phyloP scores from a whole-genome alignment of 2,797 vertebrate genomes.

The Sebastes trivittatus region DNA sequence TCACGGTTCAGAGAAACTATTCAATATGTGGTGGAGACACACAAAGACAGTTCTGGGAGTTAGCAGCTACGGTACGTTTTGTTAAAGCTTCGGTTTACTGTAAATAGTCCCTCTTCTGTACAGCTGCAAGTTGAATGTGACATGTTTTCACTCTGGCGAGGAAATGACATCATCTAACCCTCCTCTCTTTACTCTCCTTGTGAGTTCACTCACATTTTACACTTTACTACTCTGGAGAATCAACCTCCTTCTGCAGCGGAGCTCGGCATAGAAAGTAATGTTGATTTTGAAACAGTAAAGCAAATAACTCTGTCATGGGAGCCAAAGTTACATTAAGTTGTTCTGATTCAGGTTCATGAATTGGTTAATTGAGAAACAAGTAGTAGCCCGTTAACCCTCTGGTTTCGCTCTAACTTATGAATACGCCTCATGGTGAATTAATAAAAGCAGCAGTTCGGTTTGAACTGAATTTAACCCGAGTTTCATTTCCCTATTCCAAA shows the following conservation, averaged over 20 bases:
- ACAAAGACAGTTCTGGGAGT: not conserved
- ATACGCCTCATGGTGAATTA: not conserved
- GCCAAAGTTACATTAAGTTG: not conserved
- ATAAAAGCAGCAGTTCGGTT: not conserved
- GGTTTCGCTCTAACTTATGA: not conserved
- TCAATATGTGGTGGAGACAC: not conserved
- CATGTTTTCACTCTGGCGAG: conserved; percentile 34
- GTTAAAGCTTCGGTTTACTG: conserved; percentile 1
- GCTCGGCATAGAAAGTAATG: not conserved
- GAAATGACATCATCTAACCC: conserved; percentile 55
- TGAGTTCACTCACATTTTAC: conserved; percentile 33
- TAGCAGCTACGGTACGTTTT: not conserved
- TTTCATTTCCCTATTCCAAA: not conserved
- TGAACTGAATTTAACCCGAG: not conserved
- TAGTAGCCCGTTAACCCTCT: not conserved
- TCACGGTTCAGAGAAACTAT: conserved; percentile 5
- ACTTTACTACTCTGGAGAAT: conserved; percentile 15
- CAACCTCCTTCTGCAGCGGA: not conserved
- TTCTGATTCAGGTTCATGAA: not conserved
- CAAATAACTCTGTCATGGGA: not conserved
- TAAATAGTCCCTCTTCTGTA: conserved; percentile 23
- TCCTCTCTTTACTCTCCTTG: conserved; percentile 16
- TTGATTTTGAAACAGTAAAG: not conserved
- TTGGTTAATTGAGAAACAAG: not conserved
- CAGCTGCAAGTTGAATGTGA: conserved; percentile 33